Conservation (phyloP, 2,113 vertebrate genomes). For the Gyps fulvus region DNA sequence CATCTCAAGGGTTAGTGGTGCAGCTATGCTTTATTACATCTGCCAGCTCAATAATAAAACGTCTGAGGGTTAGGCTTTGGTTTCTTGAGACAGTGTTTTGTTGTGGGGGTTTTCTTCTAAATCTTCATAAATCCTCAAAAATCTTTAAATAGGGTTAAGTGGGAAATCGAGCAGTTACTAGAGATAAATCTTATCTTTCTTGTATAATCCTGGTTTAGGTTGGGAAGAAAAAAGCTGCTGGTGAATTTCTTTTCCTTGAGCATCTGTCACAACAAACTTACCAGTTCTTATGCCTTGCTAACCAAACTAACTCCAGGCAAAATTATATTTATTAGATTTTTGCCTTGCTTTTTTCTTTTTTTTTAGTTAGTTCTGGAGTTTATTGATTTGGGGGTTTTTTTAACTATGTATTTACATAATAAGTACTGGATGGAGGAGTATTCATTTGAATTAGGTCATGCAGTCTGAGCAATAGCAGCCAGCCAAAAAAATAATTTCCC, state of each 20-base stretch:
- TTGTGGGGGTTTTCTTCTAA: not conserved
- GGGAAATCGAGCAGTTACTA: not conserved
- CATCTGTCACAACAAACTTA: not conserved
- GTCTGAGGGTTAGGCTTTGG: not conserved
- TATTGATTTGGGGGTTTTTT: not conserved
- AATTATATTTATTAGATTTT: not conserved
- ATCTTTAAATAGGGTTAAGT: slow-evolving; percentile 26
- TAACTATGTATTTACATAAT: not conserved
- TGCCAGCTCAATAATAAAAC: not conserved
- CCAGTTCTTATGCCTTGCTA: not conserved
- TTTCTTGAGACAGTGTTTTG: not conserved
- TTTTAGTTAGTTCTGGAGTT: not conserved
- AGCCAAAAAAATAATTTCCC: not conserved
- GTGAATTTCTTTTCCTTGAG: slow-evolving; percentile 1
- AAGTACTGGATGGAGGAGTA: not conserved
- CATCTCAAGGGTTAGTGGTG: not conserved
- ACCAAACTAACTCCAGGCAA: not conserved
- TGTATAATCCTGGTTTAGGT: not conserved
- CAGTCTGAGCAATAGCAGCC: not conserved
- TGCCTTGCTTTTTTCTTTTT: not conserved
- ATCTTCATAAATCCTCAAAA: slow-evolving; percentile 7
- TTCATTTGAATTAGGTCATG: not conserved
- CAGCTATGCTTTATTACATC: not conserved
- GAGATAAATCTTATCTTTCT: not conserved
- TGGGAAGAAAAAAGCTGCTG: not conserved